Evolutionary conservation across 2,888 invertebrate genomes (phyloP), one percentile per base, ranked within the genome.

Genomic region (Torymus texanus): DNA sequence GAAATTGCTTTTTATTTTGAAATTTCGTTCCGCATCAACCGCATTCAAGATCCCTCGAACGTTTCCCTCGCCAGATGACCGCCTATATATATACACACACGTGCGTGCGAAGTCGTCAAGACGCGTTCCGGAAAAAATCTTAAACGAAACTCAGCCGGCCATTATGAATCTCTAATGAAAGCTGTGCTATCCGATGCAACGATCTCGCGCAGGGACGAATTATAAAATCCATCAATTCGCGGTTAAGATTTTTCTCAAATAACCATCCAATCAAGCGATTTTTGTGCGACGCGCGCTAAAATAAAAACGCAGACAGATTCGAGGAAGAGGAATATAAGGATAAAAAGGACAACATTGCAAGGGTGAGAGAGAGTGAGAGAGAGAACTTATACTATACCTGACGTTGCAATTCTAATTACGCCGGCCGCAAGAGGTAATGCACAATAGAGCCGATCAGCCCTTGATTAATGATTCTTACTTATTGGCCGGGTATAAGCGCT

Each of bases 391-490:
- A 24, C 50, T 56, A 68, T 67, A 18, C 5, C 73, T 68, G 73
- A 78, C 73, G 73, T 58, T 78, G 78, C 78, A 74, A 68, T 78
- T 74, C 78, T 74, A 78, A 78, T 78, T 78, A 78, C 56, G 68
- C 59, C 58, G 58, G 21, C n/a, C 71, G 58, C 29, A 3, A 59
- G 51, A 74, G 56, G 56, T 73, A 73, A 78, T 74, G 73, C 51
- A 74, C 78, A 78, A 74, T 78, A 73, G 78, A 73, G 73, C 56
- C 78, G 63, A 78, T 74, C 78, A 73, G 73, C 59, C 68, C 18
- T 74, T 78, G 78, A 78, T 78, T 78, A 74, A 78, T 78, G 78
- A 74, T 78, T 67, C 78, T 74, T 74, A 73, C 73, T 74, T 78
- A 68, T 78, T 78, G 68, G 78, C 14, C 63, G 50, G 24, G 55